Percentiles rank a stretch among this genome's conserved stretches.
These are phyloP conservation scores for Desmophyllum pertusum DNA, from an alignment of 92 coral and sea anemone genomes.

Conservation along the genomic window DNA sequence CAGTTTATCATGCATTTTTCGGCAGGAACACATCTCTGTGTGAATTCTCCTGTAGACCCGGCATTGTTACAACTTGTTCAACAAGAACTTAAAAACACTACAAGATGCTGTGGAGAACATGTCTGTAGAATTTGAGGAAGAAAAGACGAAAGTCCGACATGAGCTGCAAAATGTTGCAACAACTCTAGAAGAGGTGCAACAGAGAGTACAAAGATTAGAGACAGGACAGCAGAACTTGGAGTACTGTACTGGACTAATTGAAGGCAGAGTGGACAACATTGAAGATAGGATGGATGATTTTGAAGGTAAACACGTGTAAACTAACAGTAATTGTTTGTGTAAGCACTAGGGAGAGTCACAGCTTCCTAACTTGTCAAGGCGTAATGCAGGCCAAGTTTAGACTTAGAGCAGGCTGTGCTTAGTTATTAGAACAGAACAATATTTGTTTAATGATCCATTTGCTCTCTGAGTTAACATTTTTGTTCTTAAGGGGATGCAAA, in stretches of 20 bases:
- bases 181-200: neutral
- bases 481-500: neutral
- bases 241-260: neutral
- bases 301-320: neutral
- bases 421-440: no score
- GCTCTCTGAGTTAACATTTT: no score
- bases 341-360: no score
- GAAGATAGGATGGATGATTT: neutral
- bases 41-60: slow-evolving; percentile 32
- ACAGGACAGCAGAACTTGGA: neutral
- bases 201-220: neutral
- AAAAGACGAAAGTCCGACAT: slow-evolving; percentile 1
- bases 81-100: neutral
- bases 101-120: slow-evolving; percentile 4
- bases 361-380: no score
- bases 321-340: no score
- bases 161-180: slow-evolving; percentile 3
- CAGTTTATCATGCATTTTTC: neutral
- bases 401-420: neutral
- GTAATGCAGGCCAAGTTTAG: no score
- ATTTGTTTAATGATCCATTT: no score
- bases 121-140: slow-evolving; percentile 1
- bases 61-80: slow-evolving; percentile 21
- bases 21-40: slow-evolving; percentile 11
- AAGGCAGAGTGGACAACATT: neutral